Base-by-base conservation (phyloP, 2,797 vertebrate species). In the Xenops minutus region DNA sequence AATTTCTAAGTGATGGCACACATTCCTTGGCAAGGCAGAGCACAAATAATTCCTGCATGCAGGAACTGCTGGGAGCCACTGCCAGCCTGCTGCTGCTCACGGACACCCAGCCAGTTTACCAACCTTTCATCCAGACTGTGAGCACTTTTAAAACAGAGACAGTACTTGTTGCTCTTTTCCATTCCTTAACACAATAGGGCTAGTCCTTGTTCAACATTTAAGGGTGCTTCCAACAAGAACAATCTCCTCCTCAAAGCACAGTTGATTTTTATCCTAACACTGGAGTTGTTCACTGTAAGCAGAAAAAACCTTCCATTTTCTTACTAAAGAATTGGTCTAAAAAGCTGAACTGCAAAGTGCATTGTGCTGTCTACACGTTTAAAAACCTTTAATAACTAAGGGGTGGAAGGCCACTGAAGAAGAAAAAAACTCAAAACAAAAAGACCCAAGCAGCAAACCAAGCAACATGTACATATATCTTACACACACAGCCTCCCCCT, bases 1-100 rank as follows among this genome's bases (percentile, higher is more conserved):
- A 4, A 48, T 63, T 90, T 55, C 58, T 18, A 64, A 88, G 74
- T 1, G 14, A 88, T 73, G 88, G 94, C 74, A 80, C 75, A 39
- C 78, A 80, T 91, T 89, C 87, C 89, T 89, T 92, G 89, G 94
- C 95, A 88, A 85, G 62, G 64, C 89, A 92, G 26, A 77, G 81
- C 84, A 78, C 77, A 63, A 88, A 88, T 80, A 82, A 58, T 88
- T 77, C 89, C 32, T 49, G 62, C 59, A 59, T 6, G 44, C 48
- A 55, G 16, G 67, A 94, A 63, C 75, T 79, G 89, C 91, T 79
- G 64, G 89, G 85, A 96, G 93, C 82, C 87, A 74, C 94, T 22
- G 30, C 62, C 87, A 95, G 93, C 78, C 93, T 77, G 78, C 27
- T 87, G 36, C 89, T 67, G 81, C 67, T 95, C 87, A 11, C 2